Evolutionary conservation across 2,888 invertebrate species (phyloP).

Genomic region (Seira ritae): DNA sequence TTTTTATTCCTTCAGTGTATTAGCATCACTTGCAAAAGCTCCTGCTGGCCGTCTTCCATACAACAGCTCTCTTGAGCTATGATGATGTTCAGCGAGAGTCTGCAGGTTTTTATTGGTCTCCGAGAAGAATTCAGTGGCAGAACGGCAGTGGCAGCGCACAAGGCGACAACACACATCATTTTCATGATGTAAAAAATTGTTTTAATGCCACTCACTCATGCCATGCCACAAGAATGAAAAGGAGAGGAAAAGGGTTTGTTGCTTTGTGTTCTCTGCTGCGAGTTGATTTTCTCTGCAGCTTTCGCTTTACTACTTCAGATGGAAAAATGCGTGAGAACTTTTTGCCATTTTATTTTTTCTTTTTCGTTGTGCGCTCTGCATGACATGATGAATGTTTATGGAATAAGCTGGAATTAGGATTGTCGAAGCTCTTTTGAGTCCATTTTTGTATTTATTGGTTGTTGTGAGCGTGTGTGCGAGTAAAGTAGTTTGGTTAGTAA

Average conservation of each 20-base stretch:
- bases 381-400: constrained; percentile 19
- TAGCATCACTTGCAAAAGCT: neutral
- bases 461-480: neutral
- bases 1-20: constrained; percentile 2
- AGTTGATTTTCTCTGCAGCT: neutral
- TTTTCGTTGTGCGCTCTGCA: neutral
- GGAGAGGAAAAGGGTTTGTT: constrained; percentile 2
- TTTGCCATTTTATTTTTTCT: constrained; percentile 18
- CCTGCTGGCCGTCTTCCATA: constrained; percentile 11
- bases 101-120: constrained; percentile 17
- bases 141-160: constrained; percentile 46
- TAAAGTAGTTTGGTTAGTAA: too few species aligned
- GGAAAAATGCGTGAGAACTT: constrained; percentile 54
- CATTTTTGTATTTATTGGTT: neutral
- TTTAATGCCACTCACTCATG: constrained; percentile 16
- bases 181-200: constrained; percentile 37
- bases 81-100: neutral
- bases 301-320: constrained; percentile 1
- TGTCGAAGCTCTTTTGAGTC: neutral
- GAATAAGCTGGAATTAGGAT: neutral
- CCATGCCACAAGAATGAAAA: neutral
- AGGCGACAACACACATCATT: constrained; percentile 49
- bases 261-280: neutral
- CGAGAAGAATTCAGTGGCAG: constrained; percentile 40
- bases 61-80: neutral